Percentiles rank a stretch among this genome's conserved stretches.
Conservation (phyloP, 1,140 invertebrate genomes). For the Papilio glaucus region DNA sequence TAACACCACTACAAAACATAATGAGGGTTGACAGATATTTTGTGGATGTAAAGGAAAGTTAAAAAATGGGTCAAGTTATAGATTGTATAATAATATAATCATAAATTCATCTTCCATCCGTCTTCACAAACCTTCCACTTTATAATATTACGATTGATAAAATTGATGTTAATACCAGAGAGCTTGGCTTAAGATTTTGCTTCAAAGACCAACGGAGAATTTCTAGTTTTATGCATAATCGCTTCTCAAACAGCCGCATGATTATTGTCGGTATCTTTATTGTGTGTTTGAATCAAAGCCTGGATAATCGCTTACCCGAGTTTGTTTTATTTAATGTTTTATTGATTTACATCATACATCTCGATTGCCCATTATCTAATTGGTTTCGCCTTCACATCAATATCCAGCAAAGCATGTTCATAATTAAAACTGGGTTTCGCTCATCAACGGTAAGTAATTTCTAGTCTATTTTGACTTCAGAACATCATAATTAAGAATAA, state of each 20-base stretch:
- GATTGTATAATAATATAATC: too few relatives aligned
- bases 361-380: neutral
- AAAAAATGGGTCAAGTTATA: too few relatives aligned
- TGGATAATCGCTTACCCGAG: neutral
- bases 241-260: conserved; percentile 3
- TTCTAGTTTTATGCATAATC: neutral
- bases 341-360: neutral
- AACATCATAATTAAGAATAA: too few relatives aligned
- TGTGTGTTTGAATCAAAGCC: neutral
- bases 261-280: conserved; percentile 1
- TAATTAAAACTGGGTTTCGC: too few relatives aligned
- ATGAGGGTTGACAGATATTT: too few relatives aligned
- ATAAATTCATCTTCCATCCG: too few relatives aligned
- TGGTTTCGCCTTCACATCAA: neutral
- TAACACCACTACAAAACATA: too few relatives aligned
- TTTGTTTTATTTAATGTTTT: conserved; percentile 4
- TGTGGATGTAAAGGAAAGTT: too few relatives aligned
- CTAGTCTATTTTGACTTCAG: too few relatives aligned
- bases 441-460: too few relatives aligned
- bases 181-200: neutral
- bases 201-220: neutral
- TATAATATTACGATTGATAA: neutral
- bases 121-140: neutral
- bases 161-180: neutral
- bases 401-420: too few relatives aligned